Evolutionary conservation across 2,797 vertebrate species (phyloP).

Genomic region (Mallotus villosus): DNA sequence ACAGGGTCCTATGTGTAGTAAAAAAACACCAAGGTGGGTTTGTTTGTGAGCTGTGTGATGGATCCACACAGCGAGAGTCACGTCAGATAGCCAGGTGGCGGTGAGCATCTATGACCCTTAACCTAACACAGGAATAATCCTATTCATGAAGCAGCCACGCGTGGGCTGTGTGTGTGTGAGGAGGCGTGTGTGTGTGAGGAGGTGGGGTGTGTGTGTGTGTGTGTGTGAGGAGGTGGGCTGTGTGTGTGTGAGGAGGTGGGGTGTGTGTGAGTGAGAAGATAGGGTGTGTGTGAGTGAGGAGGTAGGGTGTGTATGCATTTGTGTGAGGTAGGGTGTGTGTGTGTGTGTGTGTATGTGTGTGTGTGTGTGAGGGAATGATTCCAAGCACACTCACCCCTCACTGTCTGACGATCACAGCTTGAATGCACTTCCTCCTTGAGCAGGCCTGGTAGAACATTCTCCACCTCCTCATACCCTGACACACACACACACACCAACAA

Average conservation of each 20-base stretch:
- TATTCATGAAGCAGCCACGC: too few relatives aligned
- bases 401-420: conserved; percentile 54
- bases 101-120: too few relatives aligned
- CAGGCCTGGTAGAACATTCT: conserved; percentile 38
- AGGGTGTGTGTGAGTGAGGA: background rate
- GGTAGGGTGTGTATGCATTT: background rate
- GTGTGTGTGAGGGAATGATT: too few relatives aligned
- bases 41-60: too few relatives aligned
- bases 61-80: too few relatives aligned
- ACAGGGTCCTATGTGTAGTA: too few relatives aligned
- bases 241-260: background rate
- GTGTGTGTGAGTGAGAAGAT: background rate
- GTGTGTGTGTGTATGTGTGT: background rate
- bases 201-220: background rate
- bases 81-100: too few relatives aligned
- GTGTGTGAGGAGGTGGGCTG: background rate
- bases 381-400: conserved; percentile 20
- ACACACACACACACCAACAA: conserved; percentile 23
- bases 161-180: background rate
- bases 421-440: conserved; percentile 67
- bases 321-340: background rate
- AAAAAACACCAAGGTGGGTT: too few relatives aligned
- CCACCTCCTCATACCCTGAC: conserved; percentile 31
- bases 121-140: too few relatives aligned
- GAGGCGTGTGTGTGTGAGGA: background rate